Evolutionary conservation across 2,797 vertebrate genomes (phyloP), one percentile per base, ranked within the genome.

Genomic region (Fringilla coelebs): DNA sequence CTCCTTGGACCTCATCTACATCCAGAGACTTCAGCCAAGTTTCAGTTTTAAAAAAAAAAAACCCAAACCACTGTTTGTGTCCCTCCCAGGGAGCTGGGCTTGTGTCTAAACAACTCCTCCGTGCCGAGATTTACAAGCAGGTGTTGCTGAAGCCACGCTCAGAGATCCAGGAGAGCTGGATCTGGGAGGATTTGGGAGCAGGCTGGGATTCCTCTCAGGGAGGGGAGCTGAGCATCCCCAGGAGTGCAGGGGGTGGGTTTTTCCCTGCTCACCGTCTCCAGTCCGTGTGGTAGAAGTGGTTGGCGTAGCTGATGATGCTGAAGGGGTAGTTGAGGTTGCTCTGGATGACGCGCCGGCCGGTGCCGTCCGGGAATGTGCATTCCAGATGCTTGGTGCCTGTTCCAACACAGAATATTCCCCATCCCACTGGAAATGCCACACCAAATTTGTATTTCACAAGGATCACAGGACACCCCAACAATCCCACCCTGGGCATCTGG

Each of bases 201-300:
- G 43, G 13, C 41, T 73, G 66, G 51, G 48, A 43, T 66, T 52
- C 9, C 55, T 85, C 1, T 29, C 43, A 15, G 71, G 54, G 71
- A 70, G 12, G 48, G 72, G 7, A 75, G 32, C 58, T 49, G 19
- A n/a, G 86, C 12, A 0, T 19, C 82, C 61, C 51, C 7, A 2
- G 75, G 25, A 1, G 0, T 0, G 11, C 41, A n/a, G 21, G 68
- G 43, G 21, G 8, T 2, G 3, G 34, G 3, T 1, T 62, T 63
- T 18, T 6, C 5, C 21, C 48, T 7, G 36, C 93, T 96, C 95
- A 99, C 99, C 99, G 98, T 96, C 99, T 98, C 99, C 99, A 99
- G 98, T 99, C 99, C 0, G 99, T 99, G 98, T 99, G 99, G 85
- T 99, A 99, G 98, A 99, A 99, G 97, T 99, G 99, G 85, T 98